Conservation (phyloP, 2,113 vertebrate genomes). For the Lepisosteus osseus region DNA sequence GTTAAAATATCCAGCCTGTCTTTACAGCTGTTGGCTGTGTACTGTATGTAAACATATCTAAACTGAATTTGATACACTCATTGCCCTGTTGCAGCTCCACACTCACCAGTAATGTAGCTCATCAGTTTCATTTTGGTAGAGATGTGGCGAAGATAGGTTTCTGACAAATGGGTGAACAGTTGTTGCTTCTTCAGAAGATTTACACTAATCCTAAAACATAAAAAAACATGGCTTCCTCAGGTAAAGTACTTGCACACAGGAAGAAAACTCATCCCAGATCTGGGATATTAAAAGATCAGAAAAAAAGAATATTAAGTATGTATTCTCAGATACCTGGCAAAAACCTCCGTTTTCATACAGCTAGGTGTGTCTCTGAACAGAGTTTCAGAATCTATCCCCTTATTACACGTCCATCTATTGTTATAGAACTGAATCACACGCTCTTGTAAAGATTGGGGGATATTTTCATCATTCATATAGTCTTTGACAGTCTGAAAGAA, state of each 20-base stretch:
- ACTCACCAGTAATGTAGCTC: constrained; percentile 24
- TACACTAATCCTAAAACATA: not conserved
- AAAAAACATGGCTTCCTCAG: no score
- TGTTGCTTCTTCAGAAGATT: constrained; percentile 11
- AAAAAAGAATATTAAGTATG: no score
- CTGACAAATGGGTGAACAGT: constrained; percentile 15
- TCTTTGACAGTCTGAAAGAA: constrained; percentile 19
- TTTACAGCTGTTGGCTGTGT: not conserved
- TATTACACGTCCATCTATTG: constrained; percentile 22
- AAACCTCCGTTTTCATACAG: constrained; percentile 23
- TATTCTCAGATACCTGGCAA: constrained; percentile 17
- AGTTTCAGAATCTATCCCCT: constrained; percentile 11
- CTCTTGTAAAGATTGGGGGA: constrained; percentile 16
- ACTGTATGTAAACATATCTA: not conserved
- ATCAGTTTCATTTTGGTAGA: constrained; percentile 8
- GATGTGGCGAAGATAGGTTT: constrained; percentile 17
- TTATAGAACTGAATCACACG: constrained; percentile 21
- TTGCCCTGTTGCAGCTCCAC: not conserved
- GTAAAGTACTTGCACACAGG: no score
- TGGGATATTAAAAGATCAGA: no score
- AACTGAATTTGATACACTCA: not conserved
- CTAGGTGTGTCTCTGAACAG: constrained; percentile 16
- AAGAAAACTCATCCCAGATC: no score
- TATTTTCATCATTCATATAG: constrained; percentile 14
- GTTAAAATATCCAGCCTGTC: not conserved